Evolutionary conservation across 2,113 vertebrate species (phyloP).

Genomic region (Vidua macroura): DNA sequence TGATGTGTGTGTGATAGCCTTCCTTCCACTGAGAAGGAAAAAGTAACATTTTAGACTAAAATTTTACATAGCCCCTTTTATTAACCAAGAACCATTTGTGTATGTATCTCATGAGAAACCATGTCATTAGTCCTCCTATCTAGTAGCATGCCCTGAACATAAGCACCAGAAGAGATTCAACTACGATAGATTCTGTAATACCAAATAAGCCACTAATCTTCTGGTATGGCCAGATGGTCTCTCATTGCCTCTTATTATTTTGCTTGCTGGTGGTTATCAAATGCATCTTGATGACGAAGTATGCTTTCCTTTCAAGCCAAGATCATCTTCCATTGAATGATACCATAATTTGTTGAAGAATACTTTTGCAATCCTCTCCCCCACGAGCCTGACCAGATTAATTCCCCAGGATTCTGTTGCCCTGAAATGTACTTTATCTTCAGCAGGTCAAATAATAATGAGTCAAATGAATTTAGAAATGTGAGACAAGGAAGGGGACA

Average conservation of each 20-base stretch:
- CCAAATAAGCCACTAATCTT: slow-evolving; percentile 2
- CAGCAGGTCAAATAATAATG: neutral
- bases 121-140: neutral
- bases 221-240: slow-evolving; percentile 7
- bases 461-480: neutral
- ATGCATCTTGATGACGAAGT: neutral
- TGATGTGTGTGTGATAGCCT: neutral
- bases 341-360: neutral
- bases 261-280: slow-evolving; percentile 65
- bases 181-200: neutral
- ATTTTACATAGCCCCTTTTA: slow-evolving; percentile 22
- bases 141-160: neutral
- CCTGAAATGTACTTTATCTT: neutral
- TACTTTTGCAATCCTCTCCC: neutral
- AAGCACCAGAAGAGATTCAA: neutral
- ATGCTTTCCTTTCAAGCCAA: neutral
- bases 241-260: slow-evolving; percentile 26
- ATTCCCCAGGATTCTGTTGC: neutral
- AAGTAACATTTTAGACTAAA: slow-evolving; percentile 32
- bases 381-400: neutral
- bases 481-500: neutral
- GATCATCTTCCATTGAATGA: neutral
- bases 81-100: slow-evolving; percentile 20
- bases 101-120: neutral
- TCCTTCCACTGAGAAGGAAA: slow-evolving; percentile 32